A percentile compares a stretch with the other conserved stretches of the same genome.
Evolutionary conservation across 2,888 invertebrate genomes (phyloP).

Genomic region (Alloplasta piceator): DNA sequence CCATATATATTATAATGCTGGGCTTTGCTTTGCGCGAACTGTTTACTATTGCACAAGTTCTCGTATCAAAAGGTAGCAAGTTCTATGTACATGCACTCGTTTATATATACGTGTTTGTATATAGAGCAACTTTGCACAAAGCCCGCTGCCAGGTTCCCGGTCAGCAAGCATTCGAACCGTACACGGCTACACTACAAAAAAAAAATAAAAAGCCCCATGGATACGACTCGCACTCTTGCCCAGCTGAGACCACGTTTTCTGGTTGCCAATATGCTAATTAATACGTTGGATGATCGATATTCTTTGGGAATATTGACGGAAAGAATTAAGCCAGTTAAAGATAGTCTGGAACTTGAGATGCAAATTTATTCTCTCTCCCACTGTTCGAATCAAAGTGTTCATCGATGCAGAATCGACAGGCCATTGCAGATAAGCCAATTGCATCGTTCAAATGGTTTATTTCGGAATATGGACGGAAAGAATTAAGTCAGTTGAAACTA

Average conservation of each 20-base stretch:
- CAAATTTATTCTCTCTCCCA: no score
- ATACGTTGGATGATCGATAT: no score
- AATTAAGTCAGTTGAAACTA: no score
- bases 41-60: conserved; percentile 55
- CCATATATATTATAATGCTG: conserved; percentile 13
- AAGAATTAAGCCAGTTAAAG: no score
- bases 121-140: conserved; percentile 43
- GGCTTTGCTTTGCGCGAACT: conserved; percentile 36
- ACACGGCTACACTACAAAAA: conserved; percentile 58
- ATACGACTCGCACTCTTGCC: conserved; percentile 28
- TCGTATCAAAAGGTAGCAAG: conserved; percentile 39
- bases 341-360: no score
- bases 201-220: conserved; percentile 23
- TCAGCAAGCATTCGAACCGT: conserved; percentile 40
- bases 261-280: not conserved
- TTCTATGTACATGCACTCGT: conserved; percentile 18
- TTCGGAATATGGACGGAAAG: no score
- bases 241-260: conserved; percentile 38
- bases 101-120: conserved; percentile 10
- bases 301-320: no score
- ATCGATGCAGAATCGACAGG: no score
- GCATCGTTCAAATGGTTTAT: no score
- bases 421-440: no score
- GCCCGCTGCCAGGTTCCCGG: conserved; percentile 25
- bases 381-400: no score